These are phyloP conservation scores for Camponotus vicinus DNA, from an alignment of 1,140 invertebrate species.

Conservation along the genomic window DNA sequence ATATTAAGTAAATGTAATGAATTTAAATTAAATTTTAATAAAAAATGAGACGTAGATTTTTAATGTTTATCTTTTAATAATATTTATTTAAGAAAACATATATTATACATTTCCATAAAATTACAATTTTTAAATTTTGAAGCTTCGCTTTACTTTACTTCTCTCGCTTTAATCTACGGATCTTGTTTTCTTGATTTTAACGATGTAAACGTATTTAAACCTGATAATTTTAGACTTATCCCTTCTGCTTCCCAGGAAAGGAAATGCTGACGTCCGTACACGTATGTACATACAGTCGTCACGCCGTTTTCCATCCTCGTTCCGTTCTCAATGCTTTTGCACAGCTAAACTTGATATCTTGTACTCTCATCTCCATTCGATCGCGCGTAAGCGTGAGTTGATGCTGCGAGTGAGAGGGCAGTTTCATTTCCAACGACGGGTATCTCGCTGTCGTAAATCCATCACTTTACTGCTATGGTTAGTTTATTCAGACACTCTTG, in stretches of 20 bases:
- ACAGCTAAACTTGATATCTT: slow-evolving; percentile 9
- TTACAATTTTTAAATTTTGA: not conserved
- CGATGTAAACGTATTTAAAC: slow-evolving; percentile 6
- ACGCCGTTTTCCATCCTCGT: slow-evolving; percentile 1
- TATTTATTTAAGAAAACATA: not conserved
- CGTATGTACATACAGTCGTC: not conserved
- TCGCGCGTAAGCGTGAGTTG: not conserved
- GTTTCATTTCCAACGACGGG: slow-evolving; percentile 13
- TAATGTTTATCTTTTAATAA: not conserved
- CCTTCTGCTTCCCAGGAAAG: not conserved
- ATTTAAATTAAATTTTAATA: not conserved
- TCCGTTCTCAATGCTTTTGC: not conserved
- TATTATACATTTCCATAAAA: not conserved
- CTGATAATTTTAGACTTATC: slow-evolving; percentile 52
- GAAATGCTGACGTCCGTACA: slow-evolving; percentile 27
- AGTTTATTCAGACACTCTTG: not conserved
- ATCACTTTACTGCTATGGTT: not conserved
- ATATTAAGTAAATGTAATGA: not conserved
- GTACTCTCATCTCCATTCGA: slow-evolving; percentile 25
- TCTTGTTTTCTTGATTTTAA: slow-evolving; percentile 4
- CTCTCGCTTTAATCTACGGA: not conserved
- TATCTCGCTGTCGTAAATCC: slow-evolving; percentile 8
- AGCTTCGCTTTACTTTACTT: not conserved
- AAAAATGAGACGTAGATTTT: not conserved
- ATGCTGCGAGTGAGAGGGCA: slow-evolving; percentile 9